A percentile compares a stretch with the other conserved stretches of the same genome.
Conservation (phyloP, 2,888 invertebrate genomes). For the Muschampia plurimacula region DNA sequence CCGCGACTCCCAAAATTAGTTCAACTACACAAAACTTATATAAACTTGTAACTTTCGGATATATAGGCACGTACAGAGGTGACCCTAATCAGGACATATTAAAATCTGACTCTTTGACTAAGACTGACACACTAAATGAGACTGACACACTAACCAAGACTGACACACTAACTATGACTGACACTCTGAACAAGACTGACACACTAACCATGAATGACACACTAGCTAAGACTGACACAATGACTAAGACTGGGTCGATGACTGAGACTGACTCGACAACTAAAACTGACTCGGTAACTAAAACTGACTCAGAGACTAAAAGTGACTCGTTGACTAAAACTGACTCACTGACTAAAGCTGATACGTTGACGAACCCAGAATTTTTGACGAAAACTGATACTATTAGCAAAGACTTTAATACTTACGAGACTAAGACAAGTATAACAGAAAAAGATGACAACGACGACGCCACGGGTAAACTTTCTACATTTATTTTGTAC, state of each 20-base stretch:
- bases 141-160: constrained; percentile 42
- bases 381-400: constrained; percentile 46
- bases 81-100: constrained; percentile 46
- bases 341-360: constrained; percentile 42
- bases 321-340: constrained; percentile 23
- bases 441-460: constrained; percentile 37
- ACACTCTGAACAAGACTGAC: constrained; percentile 43
- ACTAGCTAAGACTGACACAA: constrained; percentile 35
- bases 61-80: constrained; percentile 79
- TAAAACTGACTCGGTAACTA: constrained; percentile 42
- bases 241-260: constrained; percentile 43
- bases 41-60: constrained; percentile 80
- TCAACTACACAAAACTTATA: constrained; percentile 72
- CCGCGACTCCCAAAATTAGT: constrained; percentile 36
- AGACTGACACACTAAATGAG: constrained; percentile 43
- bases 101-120: constrained; percentile 43
- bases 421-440: constrained; percentile 56
- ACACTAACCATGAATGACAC: constrained; percentile 26
- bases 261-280: constrained; percentile 31
- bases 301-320: constrained; percentile 38
- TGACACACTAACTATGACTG: constrained; percentile 34
- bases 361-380: constrained; percentile 37
- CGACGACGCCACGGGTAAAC: constrained; percentile 56
- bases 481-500: constrained; percentile 75
- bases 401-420: constrained; percentile 73